These are phyloP conservation scores for Galendromus occidentalis DNA, from an alignment of 1,140 invertebrate genomes.

Conservation along the genomic window DNA sequence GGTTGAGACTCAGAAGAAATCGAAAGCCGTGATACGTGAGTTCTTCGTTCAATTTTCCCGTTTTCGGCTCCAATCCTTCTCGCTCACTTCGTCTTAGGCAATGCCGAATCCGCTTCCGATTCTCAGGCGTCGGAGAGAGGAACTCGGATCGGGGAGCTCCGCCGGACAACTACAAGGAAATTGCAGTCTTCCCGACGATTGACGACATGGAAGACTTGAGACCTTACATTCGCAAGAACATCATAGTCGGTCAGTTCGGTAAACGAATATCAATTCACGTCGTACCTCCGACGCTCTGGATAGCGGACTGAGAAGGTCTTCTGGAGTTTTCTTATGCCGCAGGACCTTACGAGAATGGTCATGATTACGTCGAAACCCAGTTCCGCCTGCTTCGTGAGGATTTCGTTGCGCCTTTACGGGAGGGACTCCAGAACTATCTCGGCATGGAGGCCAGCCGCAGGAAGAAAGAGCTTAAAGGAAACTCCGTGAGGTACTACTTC, in stretches of 20 bases:
- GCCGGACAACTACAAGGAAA: conserved; percentile 15
- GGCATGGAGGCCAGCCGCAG: conserved; percentile 10
- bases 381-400: conserved; percentile 34
- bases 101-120: background rate
- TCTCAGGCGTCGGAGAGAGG: background rate
- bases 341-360: conserved; percentile 26
- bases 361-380: conserved; percentile 34
- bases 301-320: background rate
- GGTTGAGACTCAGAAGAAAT: background rate
- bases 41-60: background rate
- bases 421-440: conserved; percentile 25
- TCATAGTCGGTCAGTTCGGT: conserved; percentile 22
- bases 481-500: background rate
- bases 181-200: conserved; percentile 15
- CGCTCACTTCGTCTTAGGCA: background rate
- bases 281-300: background rate
- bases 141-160: background rate
- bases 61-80: background rate
- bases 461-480: conserved; percentile 4
- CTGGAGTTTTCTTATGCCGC: conserved; percentile 4
- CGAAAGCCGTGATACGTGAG: background rate
- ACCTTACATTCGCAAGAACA: conserved; percentile 37
- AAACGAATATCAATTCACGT: background rate
- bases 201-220: conserved; percentile 12
- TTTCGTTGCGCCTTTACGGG: conserved; percentile 28